phyloP scores from a whole-genome alignment of 53 echinoderm and acorn worm genomes.

The Temnopleurus reevesii region DNA sequence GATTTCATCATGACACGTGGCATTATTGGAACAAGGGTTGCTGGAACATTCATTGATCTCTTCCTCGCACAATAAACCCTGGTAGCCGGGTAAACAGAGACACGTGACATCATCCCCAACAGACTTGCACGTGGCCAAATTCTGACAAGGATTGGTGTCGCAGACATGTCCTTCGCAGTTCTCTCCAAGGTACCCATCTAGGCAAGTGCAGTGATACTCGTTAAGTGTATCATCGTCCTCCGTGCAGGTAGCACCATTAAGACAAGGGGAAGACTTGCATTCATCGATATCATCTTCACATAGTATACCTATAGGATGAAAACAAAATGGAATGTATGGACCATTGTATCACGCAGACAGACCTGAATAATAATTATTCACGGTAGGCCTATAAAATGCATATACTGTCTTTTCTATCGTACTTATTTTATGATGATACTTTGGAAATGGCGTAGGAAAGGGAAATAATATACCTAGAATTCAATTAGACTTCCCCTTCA shows the following conservation, averaged over 20 bases:
- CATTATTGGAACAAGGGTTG: slow-evolving; percentile 48
- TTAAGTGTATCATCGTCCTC: slow-evolving; percentile 45
- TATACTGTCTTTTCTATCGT: too few species aligned
- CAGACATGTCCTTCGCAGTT: slow-evolving; percentile 69
- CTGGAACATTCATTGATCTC: slow-evolving; percentile 55
- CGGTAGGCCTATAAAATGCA: too few species aligned
- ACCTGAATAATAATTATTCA: too few species aligned
- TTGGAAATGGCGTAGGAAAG: too few species aligned
- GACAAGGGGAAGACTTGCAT: slow-evolving; percentile 70
- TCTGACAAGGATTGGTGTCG: slow-evolving; percentile 25
- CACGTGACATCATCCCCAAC: slow-evolving; percentile 4
- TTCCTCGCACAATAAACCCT: background rate
- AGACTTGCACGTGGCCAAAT: slow-evolving; percentile 53
- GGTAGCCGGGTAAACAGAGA: slow-evolving; percentile 16
- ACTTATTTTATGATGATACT: too few species aligned
- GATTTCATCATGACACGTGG: slow-evolving; percentile 41
- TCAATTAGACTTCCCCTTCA: too few species aligned
- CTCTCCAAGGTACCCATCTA: slow-evolving; percentile 58
- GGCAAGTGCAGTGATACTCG: slow-evolving; percentile 72
- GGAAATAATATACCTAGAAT: too few species aligned
- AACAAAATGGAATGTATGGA: background rate
- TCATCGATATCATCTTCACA: slow-evolving; percentile 75
- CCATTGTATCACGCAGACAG: too few species aligned
- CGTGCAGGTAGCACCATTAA: slow-evolving; percentile 64
- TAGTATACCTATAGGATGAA: slow-evolving; percentile 30